A percentile compares a stretch with the other conserved stretches of the same genome.
These are phyloP conservation scores for Ecliptopera silaceata DNA, from an alignment of 2,888 invertebrate species.

Conservation along the genomic window DNA sequence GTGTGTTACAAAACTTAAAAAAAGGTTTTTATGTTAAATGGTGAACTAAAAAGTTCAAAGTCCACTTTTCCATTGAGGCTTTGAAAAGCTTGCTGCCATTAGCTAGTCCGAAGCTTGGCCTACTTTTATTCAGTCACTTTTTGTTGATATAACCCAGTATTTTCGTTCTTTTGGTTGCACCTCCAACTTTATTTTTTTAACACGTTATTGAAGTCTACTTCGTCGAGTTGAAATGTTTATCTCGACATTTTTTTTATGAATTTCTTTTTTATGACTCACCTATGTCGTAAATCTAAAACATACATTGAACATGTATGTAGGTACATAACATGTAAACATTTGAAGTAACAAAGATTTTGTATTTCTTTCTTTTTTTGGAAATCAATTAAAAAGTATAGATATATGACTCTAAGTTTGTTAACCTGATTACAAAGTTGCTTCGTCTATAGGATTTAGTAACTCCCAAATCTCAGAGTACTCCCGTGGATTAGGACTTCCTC, in stretches of 20 bases:
- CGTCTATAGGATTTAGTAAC: slow-evolving; percentile 9
- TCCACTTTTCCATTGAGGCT: slow-evolving; percentile 4
- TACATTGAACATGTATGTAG: no score
- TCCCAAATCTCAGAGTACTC: slow-evolving; percentile 1
- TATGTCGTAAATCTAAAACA: no score
- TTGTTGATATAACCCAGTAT: slow-evolving; percentile 56
- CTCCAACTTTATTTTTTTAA: no score
- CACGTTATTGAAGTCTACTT: no score
- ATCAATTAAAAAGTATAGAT: no score
- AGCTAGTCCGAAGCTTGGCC: slow-evolving; percentile 43
- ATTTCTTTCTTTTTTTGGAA: no score
- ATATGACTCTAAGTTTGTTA: no score
- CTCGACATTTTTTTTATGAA: no score
- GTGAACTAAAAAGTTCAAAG: slow-evolving; percentile 1
- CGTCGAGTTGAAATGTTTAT: no score
- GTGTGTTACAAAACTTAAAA: not conserved
- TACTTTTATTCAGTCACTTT: slow-evolving; percentile 46
- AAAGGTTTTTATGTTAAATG: not conserved
- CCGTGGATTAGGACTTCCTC: slow-evolving; percentile 9
- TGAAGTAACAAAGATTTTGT: no score
- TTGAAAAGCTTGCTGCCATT: slow-evolving; percentile 33
- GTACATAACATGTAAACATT: no score
- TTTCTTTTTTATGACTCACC: no score
- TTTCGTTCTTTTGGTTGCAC: slow-evolving; percentile 25
- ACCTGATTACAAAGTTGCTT: not conserved